Evolutionary conservation across 2,113 vertebrate species (phyloP).

Genomic region (Reinhardtius hippoglossoides): DNA sequence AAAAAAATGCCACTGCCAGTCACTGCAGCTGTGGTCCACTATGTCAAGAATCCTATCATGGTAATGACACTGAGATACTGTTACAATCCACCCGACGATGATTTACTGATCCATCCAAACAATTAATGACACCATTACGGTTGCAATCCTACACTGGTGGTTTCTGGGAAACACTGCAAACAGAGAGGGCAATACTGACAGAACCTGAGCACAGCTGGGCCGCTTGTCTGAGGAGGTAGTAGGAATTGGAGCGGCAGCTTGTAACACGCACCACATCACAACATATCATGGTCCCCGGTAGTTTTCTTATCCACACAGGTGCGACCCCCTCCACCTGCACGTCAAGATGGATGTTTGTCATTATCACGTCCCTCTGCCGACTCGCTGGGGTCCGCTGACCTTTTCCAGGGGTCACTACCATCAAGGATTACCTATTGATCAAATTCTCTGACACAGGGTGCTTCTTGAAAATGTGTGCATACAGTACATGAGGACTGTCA

Average conservation of each 20-base stretch:
- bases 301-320: conserved; percentile 35
- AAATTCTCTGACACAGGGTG: conserved; percentile 28
- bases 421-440: conserved; percentile 73
- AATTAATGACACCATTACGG: conserved; percentile 6
- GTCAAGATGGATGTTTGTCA: conserved; percentile 75
- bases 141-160: not conserved
- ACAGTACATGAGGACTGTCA: not conserved
- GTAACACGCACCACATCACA: conserved; percentile 27
- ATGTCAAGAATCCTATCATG: not conserved
- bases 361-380: conserved; percentile 55
- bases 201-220: conserved; percentile 27
- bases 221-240: conserved; percentile 12
- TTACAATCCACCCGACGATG: not conserved
- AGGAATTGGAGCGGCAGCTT: conserved; percentile 29
- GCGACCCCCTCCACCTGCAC: conserved; percentile 3
- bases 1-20: not conserved
- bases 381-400: conserved; percentile 68
- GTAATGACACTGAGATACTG: not conserved
- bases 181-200: not conserved
- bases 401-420: conserved; percentile 49
- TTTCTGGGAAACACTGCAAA: conserved; percentile 15
- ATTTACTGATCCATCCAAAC: conserved; percentile 37
- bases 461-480: conserved; percentile 7
- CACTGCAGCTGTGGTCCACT: not conserved
- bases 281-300: conserved; percentile 34